These are phyloP conservation scores for Macrotrachela quadricornifera DNA, from an alignment of 1,140 invertebrate species.

Conservation along the genomic window DNA sequence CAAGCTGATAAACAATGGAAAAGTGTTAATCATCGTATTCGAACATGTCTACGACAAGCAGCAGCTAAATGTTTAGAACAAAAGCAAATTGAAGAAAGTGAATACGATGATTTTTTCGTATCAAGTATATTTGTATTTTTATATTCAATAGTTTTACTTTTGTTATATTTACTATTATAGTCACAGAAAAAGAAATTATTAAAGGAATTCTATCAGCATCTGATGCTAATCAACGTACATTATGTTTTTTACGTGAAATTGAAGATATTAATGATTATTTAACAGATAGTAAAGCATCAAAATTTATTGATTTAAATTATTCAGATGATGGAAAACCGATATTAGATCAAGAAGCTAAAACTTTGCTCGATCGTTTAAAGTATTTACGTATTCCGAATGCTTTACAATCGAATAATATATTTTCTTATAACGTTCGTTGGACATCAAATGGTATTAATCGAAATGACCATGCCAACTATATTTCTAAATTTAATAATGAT, in stretches of 20 bases:
- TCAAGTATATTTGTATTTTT: background rate
- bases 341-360: background rate
- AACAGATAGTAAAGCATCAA: no score
- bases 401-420: no score
- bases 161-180: background rate
- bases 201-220: constrained; percentile 3
- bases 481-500: no score
- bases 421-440: no score
- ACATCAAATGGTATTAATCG: no score
- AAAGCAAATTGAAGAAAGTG: background rate
- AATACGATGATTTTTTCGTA: background rate
- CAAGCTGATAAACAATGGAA: no score
- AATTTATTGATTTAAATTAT: constrained; percentile 11
- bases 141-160: background rate
- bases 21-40: no score
- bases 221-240: background rate
- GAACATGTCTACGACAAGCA: no score
- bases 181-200: constrained; percentile 6
- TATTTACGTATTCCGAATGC: constrained; percentile 6
- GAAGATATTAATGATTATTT: background rate
- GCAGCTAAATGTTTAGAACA: constrained; percentile 4
- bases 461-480: no score
- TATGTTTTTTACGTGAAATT: constrained; percentile 6
- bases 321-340: background rate
- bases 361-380: constrained; percentile 7